These are phyloP conservation scores for Flexamia atlantica DNA, from an alignment of 2,888 invertebrate genomes.

Conservation along the genomic window DNA sequence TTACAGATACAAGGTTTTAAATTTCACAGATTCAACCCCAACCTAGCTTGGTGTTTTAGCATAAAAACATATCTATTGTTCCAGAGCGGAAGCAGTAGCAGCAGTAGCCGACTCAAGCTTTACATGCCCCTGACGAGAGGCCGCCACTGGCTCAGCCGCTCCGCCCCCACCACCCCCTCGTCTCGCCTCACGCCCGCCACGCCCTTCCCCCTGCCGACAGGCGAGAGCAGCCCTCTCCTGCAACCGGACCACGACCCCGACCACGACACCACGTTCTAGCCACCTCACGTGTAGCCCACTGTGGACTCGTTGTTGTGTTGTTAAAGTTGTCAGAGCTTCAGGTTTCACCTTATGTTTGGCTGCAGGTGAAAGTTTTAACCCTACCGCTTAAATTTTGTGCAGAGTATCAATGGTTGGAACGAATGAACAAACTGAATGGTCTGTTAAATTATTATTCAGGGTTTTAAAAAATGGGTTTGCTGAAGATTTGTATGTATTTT, in stretches of 20 bases:
- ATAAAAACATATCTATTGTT: background rate
- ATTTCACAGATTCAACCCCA: too few species aligned
- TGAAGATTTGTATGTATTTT: too few species aligned
- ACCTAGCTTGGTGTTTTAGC: too few species aligned
- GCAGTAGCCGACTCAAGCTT: slow-evolving; percentile 53
- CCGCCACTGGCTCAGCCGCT: slow-evolving; percentile 82
- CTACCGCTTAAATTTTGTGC: background rate
- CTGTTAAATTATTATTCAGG: too few species aligned
- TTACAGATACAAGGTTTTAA: too few species aligned
- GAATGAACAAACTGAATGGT: too few species aligned
- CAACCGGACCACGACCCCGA: slow-evolving; percentile 59
- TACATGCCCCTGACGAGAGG: slow-evolving; percentile 63
- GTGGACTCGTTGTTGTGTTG: background rate
- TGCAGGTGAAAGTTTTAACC: background rate
- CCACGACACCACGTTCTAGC: slow-evolving; percentile 60
- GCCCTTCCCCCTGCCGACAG: slow-evolving; percentile 65
- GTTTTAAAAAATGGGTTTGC: too few species aligned
- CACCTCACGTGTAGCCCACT: background rate
- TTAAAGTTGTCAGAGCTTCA: background rate
- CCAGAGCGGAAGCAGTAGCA: slow-evolving; percentile 71
- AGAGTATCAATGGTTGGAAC: background rate
- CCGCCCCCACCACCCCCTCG: slow-evolving; percentile 88
- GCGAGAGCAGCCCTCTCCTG: slow-evolving; percentile 68
- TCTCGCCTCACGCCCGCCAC: slow-evolving; percentile 67
- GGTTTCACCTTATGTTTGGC: background rate